Conservation (phyloP, 2,113 vertebrate species). For the Glareola pratincola region DNA sequence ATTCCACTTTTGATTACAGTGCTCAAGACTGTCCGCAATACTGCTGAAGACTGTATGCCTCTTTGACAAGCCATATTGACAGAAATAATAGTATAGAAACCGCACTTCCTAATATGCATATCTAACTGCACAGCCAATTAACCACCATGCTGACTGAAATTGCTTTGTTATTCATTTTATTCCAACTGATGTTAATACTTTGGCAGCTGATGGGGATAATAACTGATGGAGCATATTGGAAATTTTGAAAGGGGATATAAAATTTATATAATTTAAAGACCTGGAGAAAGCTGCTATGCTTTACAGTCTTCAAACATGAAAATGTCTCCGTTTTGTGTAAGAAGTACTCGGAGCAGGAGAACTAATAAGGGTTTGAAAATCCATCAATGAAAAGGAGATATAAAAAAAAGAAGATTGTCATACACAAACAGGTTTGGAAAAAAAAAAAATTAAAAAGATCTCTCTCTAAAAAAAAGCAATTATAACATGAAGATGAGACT, state of each 20-base stretch:
- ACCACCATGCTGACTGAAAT: conserved; percentile 72
- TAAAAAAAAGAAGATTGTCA: neutral
- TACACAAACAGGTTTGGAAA: neutral
- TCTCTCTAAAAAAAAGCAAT: neutral
- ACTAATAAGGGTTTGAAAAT: neutral
- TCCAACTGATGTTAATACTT: conserved; percentile 68
- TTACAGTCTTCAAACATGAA: neutral
- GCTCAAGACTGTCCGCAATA: conserved; percentile 60
- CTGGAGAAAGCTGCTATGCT: conserved; percentile 21
- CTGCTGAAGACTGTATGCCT: conserved; percentile 61
- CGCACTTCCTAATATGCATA: conserved; percentile 72
- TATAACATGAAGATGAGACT: neutral
- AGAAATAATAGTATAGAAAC: conserved; percentile 77
- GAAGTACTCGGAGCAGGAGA: neutral
- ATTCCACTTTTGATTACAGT: conserved; percentile 69
- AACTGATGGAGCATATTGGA: conserved; percentile 65
- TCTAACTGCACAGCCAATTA: conserved; percentile 76
- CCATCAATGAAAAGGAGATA: neutral
- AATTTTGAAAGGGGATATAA: conserved; percentile 64
- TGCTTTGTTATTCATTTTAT: conserved; percentile 75
- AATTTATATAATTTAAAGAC: conserved; percentile 57
- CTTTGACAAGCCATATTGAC: conserved; percentile 73
- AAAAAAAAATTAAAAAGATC: neutral
- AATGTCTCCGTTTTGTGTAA: neutral
- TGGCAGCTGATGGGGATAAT: conserved; percentile 67